A percentile compares a stretch with the other conserved stretches of the same genome.
Evolutionary conservation across 2,888 invertebrate species (phyloP).

Genomic region (Ochropleura leucogaster): DNA sequence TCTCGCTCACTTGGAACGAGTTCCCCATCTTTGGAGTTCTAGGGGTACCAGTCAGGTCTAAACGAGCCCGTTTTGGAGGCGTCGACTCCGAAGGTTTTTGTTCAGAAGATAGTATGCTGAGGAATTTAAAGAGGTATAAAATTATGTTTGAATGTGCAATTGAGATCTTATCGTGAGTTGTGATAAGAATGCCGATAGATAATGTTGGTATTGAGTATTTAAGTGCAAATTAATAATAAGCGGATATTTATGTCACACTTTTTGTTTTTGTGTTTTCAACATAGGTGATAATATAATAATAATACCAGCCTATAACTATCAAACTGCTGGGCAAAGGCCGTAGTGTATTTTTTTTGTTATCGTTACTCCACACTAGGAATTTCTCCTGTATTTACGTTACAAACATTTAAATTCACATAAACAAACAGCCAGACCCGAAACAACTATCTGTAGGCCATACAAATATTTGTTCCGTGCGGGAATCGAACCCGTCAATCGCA

Average conservation of each 20-base stretch:
- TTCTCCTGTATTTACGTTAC: too few species aligned
- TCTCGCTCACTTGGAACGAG: conserved; percentile 65
- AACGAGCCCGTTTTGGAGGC: conserved; percentile 80
- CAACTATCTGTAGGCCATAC: too few species aligned
- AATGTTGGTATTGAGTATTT: neutral
- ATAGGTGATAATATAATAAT: too few species aligned
- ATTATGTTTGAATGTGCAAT: conserved; percentile 17
- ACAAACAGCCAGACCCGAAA: too few species aligned
- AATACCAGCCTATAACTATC: too few species aligned
- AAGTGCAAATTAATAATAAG: neutral
- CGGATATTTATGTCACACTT: neutral
- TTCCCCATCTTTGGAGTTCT: conserved; percentile 70
- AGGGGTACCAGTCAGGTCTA: conserved; percentile 72
- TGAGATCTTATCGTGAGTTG: conserved; percentile 18
- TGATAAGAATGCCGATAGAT: conserved; percentile 28
- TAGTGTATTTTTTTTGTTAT: too few species aligned
- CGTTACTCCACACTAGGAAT: too few species aligned
- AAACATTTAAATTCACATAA: too few species aligned
- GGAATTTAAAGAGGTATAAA: neutral
- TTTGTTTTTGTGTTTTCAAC: too few species aligned
- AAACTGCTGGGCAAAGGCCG: too few species aligned
- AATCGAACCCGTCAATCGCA: too few species aligned
- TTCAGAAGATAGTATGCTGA: conserved; percentile 74
- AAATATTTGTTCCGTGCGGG: too few species aligned
- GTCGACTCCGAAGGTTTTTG: conserved; percentile 70